Conservation (phyloP, 2,888 invertebrate species). For the Hermodice carunculata region DNA sequence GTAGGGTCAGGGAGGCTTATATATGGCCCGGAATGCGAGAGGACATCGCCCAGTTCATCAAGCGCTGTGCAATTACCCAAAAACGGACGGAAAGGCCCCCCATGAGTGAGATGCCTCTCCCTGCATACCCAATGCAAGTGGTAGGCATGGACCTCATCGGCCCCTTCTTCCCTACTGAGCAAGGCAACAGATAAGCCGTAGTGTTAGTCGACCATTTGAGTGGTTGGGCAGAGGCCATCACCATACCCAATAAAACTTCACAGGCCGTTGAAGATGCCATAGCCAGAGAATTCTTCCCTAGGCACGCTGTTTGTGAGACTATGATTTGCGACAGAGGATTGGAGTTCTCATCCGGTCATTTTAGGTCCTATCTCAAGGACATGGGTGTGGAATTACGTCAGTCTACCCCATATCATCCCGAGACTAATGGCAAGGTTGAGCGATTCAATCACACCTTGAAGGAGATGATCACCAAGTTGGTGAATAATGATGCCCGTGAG, state of each 20-base stretch:
- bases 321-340: constrained; percentile 7
- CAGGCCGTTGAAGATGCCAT: neutral
- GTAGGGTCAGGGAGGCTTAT: constrained; percentile 7
- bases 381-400: neutral
- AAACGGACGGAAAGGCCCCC: neutral
- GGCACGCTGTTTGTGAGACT: neutral
- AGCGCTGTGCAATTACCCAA: neutral
- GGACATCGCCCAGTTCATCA: neutral
- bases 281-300: constrained; percentile 4
- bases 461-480: too few relatives aligned
- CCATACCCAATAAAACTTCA: neutral
- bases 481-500: too few relatives aligned
- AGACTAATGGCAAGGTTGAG: constrained; percentile 8
- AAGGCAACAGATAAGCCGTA: constrained; percentile 7
- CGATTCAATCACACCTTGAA: neutral
- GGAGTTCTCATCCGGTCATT: neutral
- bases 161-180: neutral
- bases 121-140: constrained; percentile 2
- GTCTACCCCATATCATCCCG: neutral
- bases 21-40: constrained; percentile 5
- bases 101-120: neutral
- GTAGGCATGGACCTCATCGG: constrained; percentile 13
- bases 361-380: neutral
- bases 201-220: constrained; percentile 9
- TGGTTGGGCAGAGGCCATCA: constrained; percentile 13